Evolutionary conservation across 2,888 invertebrate genomes (phyloP).

Genomic region (Heliconius ismenius): DNA sequence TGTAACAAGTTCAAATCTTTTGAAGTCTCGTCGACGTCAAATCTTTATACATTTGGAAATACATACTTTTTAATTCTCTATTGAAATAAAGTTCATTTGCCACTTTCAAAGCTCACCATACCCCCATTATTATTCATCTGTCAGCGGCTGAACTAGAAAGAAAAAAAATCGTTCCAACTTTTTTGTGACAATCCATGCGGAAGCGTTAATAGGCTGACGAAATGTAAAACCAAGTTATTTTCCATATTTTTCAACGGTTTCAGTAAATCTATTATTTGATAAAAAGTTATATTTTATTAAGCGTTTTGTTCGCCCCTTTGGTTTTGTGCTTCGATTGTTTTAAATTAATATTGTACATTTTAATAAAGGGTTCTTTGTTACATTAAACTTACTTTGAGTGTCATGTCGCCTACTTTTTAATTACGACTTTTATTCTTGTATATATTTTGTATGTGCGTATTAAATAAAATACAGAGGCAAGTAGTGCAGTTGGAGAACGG

Average conservation of each 20-base stretch:
- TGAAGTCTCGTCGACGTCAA: neutral
- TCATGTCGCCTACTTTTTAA: neutral
- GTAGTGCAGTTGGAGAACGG: neutral
- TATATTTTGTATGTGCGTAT: neutral
- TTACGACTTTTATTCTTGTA: neutral
- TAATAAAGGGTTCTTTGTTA: neutral
- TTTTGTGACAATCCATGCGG: slow-evolving; percentile 58
- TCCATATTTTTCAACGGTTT: slow-evolving; percentile 33
- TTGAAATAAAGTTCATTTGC: neutral
- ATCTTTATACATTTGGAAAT: neutral
- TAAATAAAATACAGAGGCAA: neutral
- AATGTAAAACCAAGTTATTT: slow-evolving; percentile 40
- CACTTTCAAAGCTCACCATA: slow-evolving; percentile 24
- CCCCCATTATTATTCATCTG: slow-evolving; percentile 38
- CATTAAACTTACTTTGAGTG: neutral
- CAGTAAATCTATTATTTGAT: slow-evolving; percentile 7
- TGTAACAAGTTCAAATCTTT: no score
- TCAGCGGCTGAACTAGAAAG: slow-evolving; percentile 30
- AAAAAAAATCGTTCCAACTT: slow-evolving; percentile 51
- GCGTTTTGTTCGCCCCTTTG: neutral
- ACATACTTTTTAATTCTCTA: neutral
- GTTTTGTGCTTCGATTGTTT: neutral
- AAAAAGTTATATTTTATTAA: slow-evolving; percentile 11
- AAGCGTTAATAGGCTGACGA: slow-evolving; percentile 44
- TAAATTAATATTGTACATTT: neutral